Conservation (phyloP, 35 echinoderm and acorn worm species). For the Ophioderma brevispina region DNA sequence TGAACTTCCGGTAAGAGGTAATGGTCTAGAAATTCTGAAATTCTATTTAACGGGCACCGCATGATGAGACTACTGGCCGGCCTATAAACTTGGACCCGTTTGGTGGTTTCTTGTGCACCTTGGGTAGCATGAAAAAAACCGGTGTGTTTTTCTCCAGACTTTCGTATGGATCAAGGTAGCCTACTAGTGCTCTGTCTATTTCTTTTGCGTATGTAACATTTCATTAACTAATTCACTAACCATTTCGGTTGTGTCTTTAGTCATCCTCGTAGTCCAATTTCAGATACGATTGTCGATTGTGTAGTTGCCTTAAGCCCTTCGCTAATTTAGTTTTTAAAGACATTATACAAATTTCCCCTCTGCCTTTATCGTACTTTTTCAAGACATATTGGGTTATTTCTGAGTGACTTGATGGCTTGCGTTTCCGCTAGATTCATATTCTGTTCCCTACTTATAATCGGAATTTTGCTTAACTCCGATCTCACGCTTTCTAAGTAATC, state of each 20-base stretch:
- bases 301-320: background rate
- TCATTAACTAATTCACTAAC: background rate
- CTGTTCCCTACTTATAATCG: background rate
- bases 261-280: background rate
- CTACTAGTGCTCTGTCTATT: background rate
- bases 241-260: background rate
- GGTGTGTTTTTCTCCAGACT: background rate
- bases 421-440: background rate
- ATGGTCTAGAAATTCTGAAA: no score
- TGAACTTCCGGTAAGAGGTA: no score
- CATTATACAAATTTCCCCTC: slow-evolving; percentile 7
- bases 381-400: background rate
- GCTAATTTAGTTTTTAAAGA: background rate
- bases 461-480: slow-evolving; percentile 2
- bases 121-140: background rate
- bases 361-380: slow-evolving; percentile 6
- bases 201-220: background rate
- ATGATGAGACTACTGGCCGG: no score
- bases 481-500: background rate
- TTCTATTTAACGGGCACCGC: no score
- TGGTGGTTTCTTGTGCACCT: background rate
- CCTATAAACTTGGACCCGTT: no score
- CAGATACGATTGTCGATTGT: background rate
- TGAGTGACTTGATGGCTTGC: background rate
- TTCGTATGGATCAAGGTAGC: background rate